Base-by-base conservation (phyloP, 1,140 invertebrate species). In the Musca vetustissima region DNA sequence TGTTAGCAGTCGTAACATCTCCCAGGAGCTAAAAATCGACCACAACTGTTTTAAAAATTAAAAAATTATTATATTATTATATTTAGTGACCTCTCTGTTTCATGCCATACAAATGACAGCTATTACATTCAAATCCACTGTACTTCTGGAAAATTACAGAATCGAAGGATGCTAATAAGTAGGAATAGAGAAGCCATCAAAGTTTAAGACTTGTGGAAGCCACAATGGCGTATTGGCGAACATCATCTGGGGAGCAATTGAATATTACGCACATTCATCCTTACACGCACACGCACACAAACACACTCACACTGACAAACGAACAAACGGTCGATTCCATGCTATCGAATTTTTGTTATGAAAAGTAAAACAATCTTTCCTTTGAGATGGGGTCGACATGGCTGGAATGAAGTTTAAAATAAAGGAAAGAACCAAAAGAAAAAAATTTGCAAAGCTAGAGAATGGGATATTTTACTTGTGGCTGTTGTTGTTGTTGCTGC, bases 181-280 rank as follows among this genome's bases (percentile, higher is more conserved):
- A 43, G 1, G 36, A 43, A 11, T 43, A 13, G 36, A 61, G 32
- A n/a, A 61, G 11, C 28, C 22, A 17, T 32, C 36, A 61, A 61
- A 61, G 57, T 61, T 61, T 19, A 59, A 59, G 25, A 59, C 55
- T 32, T 59, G 3, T 17, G 17, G 25, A 59, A 59, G 55, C 55
- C 55, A 65, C 64, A 50, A 48, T 32, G 64, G 22, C 24, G 43
- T 66, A 49, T 25, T 52, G 19, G 32, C 64, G 47, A 32, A 49
- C 22, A 15, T 47, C 64, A 66, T 66, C 64, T 66, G 43, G 64
- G 49, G 64, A 66, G 22, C 64, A 66, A 66, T 66, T 66, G 47
- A 17, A 22, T 61, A 11, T 61, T 61, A 61, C 8, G 22, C 32
- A 32, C 55, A 61, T n/a, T 9, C 14, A 28, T 28, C 13, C 22